Conservation (phyloP, 2,888 invertebrate species). For the Galeopsomyia nigrocyanea region DNA sequence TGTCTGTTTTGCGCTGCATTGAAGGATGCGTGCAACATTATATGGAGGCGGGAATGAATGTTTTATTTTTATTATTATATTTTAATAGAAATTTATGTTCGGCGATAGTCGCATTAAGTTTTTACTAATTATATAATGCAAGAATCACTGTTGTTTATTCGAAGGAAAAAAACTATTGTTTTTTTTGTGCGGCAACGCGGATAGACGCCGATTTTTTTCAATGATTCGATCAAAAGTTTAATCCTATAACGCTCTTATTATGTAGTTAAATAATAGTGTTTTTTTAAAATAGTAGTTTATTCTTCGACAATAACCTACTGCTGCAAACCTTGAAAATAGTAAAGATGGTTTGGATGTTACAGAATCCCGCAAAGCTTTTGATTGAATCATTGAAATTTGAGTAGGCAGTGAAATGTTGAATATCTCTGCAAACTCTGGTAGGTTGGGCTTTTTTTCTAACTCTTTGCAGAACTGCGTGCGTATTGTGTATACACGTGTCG, state of each 20-base stretch:
- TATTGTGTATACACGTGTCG: no score
- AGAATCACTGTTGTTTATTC: conserved; percentile 12
- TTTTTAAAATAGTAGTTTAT: conserved; percentile 2
- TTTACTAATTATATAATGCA: conserved; percentile 52
- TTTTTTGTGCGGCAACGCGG: conserved; percentile 9
- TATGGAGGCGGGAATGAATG: conserved; percentile 32
- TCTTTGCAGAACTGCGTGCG: no score
- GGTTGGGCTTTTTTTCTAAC: conserved; percentile 7
- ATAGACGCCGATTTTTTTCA: conserved; percentile 14
- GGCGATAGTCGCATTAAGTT: conserved; percentile 55
- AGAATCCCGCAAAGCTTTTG: no score
- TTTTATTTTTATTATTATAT: conserved; percentile 13
- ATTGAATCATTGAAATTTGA: no score
- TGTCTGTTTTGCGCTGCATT: conserved; percentile 30
- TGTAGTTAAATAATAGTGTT: conserved; percentile 2
- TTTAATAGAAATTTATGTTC: conserved; percentile 58
- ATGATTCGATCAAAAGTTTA: conserved; percentile 24
- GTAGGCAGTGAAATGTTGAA: not conserved
- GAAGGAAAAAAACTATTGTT: not conserved
- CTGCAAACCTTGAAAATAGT: no score
- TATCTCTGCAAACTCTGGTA: conserved; percentile 18
- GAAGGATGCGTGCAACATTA: conserved; percentile 26
- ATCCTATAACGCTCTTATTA: conserved; percentile 2
- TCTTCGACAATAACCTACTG: conserved; percentile 1
- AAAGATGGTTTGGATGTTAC: no score